Conservation (phyloP, 2,797 vertebrate species). For the Microcaecilia unicolor region DNA sequence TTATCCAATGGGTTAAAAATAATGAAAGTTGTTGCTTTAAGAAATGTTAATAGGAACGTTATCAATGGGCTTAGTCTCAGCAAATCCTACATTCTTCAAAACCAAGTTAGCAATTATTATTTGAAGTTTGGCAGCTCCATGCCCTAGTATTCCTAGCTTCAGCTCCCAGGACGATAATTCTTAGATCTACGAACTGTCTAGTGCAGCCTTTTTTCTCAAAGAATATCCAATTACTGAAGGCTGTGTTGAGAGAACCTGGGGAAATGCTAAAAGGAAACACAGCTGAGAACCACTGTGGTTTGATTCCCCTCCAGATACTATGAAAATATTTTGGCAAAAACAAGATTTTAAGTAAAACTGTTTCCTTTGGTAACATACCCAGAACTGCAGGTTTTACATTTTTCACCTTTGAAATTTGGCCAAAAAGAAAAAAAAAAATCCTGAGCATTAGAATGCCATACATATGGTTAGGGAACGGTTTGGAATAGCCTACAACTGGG, state of each 20-base stretch:
- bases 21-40: no score
- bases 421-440: conserved; percentile 14
- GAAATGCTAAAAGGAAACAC: conserved; percentile 67
- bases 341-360: conserved; percentile 65
- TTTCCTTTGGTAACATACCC: conserved; percentile 70
- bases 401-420: conserved; percentile 32
- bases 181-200: conserved; percentile 54
- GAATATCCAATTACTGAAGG: conserved; percentile 57
- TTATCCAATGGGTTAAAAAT: no score
- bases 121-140: conserved; percentile 21
- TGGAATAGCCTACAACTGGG: conserved; percentile 2
- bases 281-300: conserved; percentile 67
- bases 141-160: conserved; percentile 26
- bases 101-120: no score
- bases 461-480: conserved; percentile 7
- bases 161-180: conserved; percentile 43
- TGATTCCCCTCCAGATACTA: conserved; percentile 66
- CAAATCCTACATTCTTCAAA: no score
- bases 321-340: conserved; percentile 70
- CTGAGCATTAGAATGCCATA: conserved; percentile 22
- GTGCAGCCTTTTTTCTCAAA: conserved; percentile 41
- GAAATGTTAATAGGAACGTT: no score
- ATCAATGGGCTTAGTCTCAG: no score
- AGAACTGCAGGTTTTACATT: conserved; percentile 59
- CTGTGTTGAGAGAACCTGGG: conserved; percentile 58